A percentile compares a stretch with the other conserved stretches of the same genome.
Evolutionary conservation across 2,113 vertebrate genomes (phyloP).

Genomic region (Cyprinus carpio): DNA sequence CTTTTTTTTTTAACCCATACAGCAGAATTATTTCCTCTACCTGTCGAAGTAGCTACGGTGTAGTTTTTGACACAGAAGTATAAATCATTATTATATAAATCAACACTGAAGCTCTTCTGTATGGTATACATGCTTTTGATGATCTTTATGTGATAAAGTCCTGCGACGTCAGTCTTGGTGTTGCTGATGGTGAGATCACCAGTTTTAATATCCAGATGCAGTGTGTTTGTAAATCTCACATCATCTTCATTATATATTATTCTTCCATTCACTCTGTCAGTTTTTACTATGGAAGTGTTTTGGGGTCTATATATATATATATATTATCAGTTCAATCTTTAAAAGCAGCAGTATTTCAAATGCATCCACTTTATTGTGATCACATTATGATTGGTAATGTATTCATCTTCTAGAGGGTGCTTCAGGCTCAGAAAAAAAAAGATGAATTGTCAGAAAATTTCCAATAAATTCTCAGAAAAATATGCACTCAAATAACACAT

Average conservation of each 20-base stretch:
- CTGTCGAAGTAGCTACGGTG: too few relatives aligned
- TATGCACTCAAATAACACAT: too few relatives aligned
- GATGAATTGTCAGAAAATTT: too few relatives aligned
- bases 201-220: background rate
- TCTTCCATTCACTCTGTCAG: background rate
- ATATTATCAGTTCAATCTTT: too few relatives aligned
- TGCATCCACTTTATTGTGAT: background rate
- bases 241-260: background rate
- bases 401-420: background rate
- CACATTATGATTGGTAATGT: background rate
- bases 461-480: too few relatives aligned
- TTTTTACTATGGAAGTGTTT: background rate
- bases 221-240: background rate
- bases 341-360: too few relatives aligned
- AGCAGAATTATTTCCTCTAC: too few relatives aligned
- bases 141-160: background rate
- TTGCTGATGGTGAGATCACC: background rate
- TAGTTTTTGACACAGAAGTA: too few relatives aligned
- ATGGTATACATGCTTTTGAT: background rate
- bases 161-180: rapidly evolving
- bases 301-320: background rate
- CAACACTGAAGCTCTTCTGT: background rate
- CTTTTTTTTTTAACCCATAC: too few relatives aligned
- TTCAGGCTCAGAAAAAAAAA: too few relatives aligned
- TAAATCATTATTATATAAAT: too few relatives aligned